A percentile compares a stretch with the other conserved stretches of the same genome.
These are phyloP conservation scores for Cyphomyrus plagiostoma DNA, from an alignment of 2,113 vertebrate genomes.

Conservation along the genomic window DNA sequence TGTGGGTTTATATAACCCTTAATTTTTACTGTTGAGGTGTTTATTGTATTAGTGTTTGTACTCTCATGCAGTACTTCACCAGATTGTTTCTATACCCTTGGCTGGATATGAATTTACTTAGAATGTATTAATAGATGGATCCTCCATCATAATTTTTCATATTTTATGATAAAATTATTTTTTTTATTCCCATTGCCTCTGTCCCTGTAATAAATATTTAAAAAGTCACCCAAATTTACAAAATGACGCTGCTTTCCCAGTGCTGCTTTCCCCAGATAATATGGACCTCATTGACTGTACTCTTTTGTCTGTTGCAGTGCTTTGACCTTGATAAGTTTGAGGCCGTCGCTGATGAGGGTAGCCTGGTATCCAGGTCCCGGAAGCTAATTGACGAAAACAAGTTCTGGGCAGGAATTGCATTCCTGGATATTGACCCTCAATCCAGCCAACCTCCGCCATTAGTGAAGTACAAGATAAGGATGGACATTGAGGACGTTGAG, in stretches of 20 bases:
- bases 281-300: not conserved
- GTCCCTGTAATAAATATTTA: not conserved
- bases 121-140: not conserved
- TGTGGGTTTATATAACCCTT: not conserved
- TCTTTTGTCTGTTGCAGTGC: slow-evolving; percentile 65
- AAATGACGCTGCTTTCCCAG: not conserved
- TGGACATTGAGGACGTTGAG: slow-evolving; percentile 90
- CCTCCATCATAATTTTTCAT: not conserved
- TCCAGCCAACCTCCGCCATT: slow-evolving; percentile 64
- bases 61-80: not conserved
- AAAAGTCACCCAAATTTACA: not conserved
- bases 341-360: slow-evolving; percentile 64
- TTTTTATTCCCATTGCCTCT: not conserved
- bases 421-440: slow-evolving; percentile 61
- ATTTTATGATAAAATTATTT: not conserved
- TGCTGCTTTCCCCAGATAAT: not conserved
- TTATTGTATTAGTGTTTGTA: not conserved
- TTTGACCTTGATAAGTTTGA: slow-evolving; percentile 90
- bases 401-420: slow-evolving; percentile 88
- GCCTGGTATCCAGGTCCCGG: slow-evolving; percentile 73
- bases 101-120: not conserved
- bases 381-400: slow-evolving; percentile 73
- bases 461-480: slow-evolving; percentile 90
- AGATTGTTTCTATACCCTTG: not conserved
- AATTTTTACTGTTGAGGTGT: not conserved